phyloP scores from a whole-genome alignment of 1,140 invertebrate genomes.

The Meloidogyne exigua region DNA sequence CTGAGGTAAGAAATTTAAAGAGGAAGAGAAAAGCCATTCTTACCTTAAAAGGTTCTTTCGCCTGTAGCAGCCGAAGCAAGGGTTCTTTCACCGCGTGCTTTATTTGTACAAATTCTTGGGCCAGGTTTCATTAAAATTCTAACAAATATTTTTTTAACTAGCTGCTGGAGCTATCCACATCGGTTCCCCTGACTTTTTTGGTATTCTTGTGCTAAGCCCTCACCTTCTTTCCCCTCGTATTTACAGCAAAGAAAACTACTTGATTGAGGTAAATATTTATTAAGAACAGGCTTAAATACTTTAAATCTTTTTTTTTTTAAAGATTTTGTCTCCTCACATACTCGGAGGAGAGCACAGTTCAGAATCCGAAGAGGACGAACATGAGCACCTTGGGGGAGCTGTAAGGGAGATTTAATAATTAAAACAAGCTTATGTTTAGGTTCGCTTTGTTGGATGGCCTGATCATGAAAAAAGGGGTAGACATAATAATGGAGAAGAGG shows the following conservation, averaged over 20 bases:
- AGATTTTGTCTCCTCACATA: conserved; percentile 28
- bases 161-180: conserved; percentile 16
- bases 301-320: background rate
- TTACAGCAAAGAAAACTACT: conserved; percentile 31
- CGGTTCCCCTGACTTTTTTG: conserved; percentile 27
- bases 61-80: conserved; percentile 28
- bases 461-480: background rate
- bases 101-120: conserved; percentile 45
- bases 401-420: background rate
- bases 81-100: conserved; percentile 38
- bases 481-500: background rate
- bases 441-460: conserved; percentile 22
- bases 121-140: conserved; percentile 26
- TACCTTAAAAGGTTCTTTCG: conserved; percentile 20
- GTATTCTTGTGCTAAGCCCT: conserved; percentile 33
- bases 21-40: background rate
- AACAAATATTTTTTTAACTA: conserved; percentile 26
- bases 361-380: conserved; percentile 14
- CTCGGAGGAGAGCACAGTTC: conserved; percentile 25
- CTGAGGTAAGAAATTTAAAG: conserved; percentile 16
- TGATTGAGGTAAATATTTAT: conserved; percentile 28
- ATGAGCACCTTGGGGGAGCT: conserved; percentile 22
- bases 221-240: conserved; percentile 32
- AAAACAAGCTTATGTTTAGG: background rate
- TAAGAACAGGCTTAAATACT: background rate